Base-by-base conservation (phyloP, 2,888 invertebrate species). In the Brenthis hecate region DNA sequence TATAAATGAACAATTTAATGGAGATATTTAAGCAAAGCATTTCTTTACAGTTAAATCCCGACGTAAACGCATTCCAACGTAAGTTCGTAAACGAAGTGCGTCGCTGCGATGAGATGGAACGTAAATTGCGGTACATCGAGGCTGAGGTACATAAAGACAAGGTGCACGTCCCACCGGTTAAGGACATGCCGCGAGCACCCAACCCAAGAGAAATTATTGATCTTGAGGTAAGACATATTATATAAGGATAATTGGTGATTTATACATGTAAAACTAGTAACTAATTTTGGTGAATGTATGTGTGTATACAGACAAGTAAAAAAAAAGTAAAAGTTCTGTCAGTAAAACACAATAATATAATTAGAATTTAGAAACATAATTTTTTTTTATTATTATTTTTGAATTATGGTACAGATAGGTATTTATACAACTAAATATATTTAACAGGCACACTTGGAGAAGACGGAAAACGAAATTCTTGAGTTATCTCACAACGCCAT, bases 61-160 rank as follows among this genome's bases (percentile, higher is more conserved):
- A 96, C 77, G 96, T 97, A 50, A 98, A 97, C 88, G 96, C 96
- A 48, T 98, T 98, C 87, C 98, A 98, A 94, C 95, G 98, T 75
- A 98, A 97, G 87, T 98, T 97, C 93, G 98, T 98, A n/a, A 96
- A 96, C 82, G 98, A 98, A 85, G 97, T 98, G 55, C 94, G 98
- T 68, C 94, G 98, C 75, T 98, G 97, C 89, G 98, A 98, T 85
- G 98, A 98, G 88, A 99, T 99, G 99, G 99, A 98, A 85, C 94
- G 97, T 74, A 97, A 97, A 82, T 91, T 97, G 72, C 94, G 97
- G 32, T 98, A 96, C 89, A 95, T 98, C 82, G 98, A 98, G 85
- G 95, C 95, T 3, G 98, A 98, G 89, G 95, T 98, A 56, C 94
- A 95, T 78, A 97, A 97, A 85, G 98, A 98, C 76, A 94, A 94